These are phyloP conservation scores for Pristionchus entomophagus DNA, from an alignment of 2,888 invertebrate genomes.

Conservation along the genomic window DNA sequence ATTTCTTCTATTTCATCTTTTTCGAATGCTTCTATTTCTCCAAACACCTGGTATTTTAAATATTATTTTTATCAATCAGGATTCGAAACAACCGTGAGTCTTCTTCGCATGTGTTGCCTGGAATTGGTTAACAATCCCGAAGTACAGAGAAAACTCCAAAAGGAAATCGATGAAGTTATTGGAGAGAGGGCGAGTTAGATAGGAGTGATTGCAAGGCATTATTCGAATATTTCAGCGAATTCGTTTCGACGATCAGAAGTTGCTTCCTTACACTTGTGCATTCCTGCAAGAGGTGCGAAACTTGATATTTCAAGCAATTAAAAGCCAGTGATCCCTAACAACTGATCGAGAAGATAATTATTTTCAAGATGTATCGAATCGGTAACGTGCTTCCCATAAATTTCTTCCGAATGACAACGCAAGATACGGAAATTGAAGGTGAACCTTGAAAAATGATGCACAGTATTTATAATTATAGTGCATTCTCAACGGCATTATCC, in stretches of 20 bases:
- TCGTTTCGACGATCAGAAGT: not conserved
- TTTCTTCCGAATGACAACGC: not conserved
- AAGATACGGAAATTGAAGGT: conserved; percentile 27
- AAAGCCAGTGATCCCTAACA: no score
- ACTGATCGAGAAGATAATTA: no score
- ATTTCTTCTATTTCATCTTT: not conserved
- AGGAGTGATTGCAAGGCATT: no score
- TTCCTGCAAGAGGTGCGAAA: not conserved
- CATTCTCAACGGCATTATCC: no score
- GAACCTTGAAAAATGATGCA: not conserved
- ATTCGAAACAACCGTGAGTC: not conserved
- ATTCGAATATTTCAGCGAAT: not conserved
- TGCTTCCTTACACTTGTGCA: not conserved
- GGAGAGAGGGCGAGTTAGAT: not conserved
- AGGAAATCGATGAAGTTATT: conserved; percentile 4
- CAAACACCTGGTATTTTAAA: not conserved
- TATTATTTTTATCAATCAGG: not conserved
- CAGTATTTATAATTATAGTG: no score
- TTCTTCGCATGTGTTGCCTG: not conserved
- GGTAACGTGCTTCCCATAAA: not conserved
- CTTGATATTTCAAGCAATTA: no score
- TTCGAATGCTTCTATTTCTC: not conserved
- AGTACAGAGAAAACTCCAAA: not conserved
- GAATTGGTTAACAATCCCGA: conserved; percentile 7
- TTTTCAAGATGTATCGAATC: not conserved